These are phyloP conservation scores for Noctua janthina DNA, from an alignment of 2,888 invertebrate species.

Conservation along the genomic window DNA sequence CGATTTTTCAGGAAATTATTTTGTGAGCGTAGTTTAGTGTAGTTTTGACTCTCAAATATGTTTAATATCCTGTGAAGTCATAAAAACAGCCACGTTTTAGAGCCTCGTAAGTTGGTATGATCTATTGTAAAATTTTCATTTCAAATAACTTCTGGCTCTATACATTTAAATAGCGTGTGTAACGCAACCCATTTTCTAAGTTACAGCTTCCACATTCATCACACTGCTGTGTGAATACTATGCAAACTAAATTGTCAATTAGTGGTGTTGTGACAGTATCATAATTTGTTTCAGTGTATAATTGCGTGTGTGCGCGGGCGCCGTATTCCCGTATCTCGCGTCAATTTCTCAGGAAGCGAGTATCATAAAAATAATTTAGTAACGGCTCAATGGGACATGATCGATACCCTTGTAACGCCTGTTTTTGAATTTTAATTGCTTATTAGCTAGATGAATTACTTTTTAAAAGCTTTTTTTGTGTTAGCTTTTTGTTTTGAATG, in stretches of 20 bases:
- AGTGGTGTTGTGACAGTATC: conserved; percentile 46
- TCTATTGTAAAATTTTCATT: background rate
- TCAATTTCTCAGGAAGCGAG: conserved; percentile 60
- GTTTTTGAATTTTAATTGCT: conserved; percentile 65
- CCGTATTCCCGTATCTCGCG: conserved; percentile 46
- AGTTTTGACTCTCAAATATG: conserved; percentile 1
- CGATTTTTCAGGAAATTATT: background rate
- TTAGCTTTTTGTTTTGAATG: conserved; percentile 13
- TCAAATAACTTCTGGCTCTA: conserved; percentile 7
- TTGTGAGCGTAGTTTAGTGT: background rate
- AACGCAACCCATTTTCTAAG: conserved; percentile 7
- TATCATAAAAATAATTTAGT: conserved; percentile 62
- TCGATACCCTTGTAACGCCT: conserved; percentile 59
- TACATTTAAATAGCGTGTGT: conserved; percentile 2
- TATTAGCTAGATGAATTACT: conserved; percentile 62
- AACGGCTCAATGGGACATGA: conserved; percentile 53
- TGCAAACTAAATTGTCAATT: conserved; percentile 67
- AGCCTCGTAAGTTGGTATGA: background rate
- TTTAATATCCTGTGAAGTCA: background rate
- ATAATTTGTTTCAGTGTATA: conserved; percentile 56
- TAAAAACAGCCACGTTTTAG: background rate
- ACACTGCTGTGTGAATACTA: conserved; percentile 22
- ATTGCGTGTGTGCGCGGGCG: conserved; percentile 45
- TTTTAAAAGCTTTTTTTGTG: conserved; percentile 39
- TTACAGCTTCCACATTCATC: conserved; percentile 21